Base-by-base conservation (phyloP, 2,797 vertebrate species). In the Hydrolagus colliei region DNA sequence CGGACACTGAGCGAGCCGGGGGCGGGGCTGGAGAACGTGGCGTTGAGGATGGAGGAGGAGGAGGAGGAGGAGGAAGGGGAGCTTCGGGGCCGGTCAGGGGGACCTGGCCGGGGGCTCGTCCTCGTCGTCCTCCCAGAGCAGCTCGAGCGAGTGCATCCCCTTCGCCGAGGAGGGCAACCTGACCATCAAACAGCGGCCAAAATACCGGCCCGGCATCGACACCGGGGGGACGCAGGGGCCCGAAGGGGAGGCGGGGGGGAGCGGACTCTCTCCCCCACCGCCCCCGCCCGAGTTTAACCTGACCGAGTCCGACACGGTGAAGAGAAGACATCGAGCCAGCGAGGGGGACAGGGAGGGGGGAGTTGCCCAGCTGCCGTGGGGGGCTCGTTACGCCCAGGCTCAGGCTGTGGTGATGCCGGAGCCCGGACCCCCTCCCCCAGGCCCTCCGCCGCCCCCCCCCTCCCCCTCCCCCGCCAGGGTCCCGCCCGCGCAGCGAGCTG, bases 151-250 rank as follows among this genome's bases (percentile, higher is more conserved):
- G 86, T 95, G 92, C 87, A 94, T 98, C 82, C 96, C 97, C 0
- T 99, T 99, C 0, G 97, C 97, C 0, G 96, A 98, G 68, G 97
- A 99, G 87, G 97, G 97, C 61, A 98, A 98, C 88, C 94, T 97
- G 86, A 98, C 97, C 14, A 97, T 99, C 91, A 99, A 98, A 86
- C 97, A 98, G 90, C 91, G 96, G 27, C 96, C 97, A 0, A 95
- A 96, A 90, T 90, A 92, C 0, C 90, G 88, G 41, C 12, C 18
- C 10, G 52, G 0, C n/a, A 22, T 1, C 52, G 74, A 10, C 7
- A 11, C 11, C 9, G 73, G 10, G 11, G 0, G 68, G 0, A 87
- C 88, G 74, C 14, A 86, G 0, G 0, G 85, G 61, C 87, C 88
- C 27, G 88, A 87, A 76, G 13, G 0, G 0, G 22, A 0, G 0